Evolutionary conservation across 2,113 vertebrate species (phyloP), one percentile per base, ranked within the genome.

Genomic region (Oncorhynchus nerka): DNA sequence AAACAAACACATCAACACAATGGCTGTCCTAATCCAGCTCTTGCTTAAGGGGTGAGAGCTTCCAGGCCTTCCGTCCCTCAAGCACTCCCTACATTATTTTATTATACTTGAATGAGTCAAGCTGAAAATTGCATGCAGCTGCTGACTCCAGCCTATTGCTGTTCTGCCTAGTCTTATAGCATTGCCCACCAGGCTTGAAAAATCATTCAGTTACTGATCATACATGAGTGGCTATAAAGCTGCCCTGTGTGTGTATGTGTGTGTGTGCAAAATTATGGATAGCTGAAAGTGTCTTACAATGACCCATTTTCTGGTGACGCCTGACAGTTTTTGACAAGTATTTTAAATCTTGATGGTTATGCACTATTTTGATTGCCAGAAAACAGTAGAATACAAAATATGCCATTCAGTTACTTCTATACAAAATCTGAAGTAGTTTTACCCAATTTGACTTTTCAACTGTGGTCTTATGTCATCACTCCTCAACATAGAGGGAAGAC

Each of bases 111-210:
- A 96, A 92, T 94, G 93, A 95, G 93, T 91, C 90, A 89, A 94
- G 93, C 93, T 95, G 92, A 95, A 94, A 95, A 95, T 93, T 94
- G 92, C 93, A 94, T 88, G 92, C 95, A 95, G 94, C 94, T 95
- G 94, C 93, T 87, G 93, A 93, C 92, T 91, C 91, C 87, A 91
- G 93, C 88, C 81, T 89, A 89, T 90, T 92, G 89, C 87, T 82
- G 90, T 91, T 92, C 92, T 89, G 89, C 91, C 92, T 84, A 89
- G 88, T 93, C 92, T 94, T 88, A 84, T n/a, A 90, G 91, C 83
- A 89, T 87, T 93, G 93, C 93, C 93, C 92, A 94, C 92, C 92
- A 92, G 93, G 91, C 93, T 94, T 92, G 90, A 94, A 94, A 83
- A 83, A 93, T 93, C 94, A 94, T 92, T 93, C 91, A 92, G 91